Evolutionary conservation across 1,140 invertebrate genomes (phyloP), one percentile per base, ranked within the genome.

Genomic region (Dufourea novaeangliae): DNA sequence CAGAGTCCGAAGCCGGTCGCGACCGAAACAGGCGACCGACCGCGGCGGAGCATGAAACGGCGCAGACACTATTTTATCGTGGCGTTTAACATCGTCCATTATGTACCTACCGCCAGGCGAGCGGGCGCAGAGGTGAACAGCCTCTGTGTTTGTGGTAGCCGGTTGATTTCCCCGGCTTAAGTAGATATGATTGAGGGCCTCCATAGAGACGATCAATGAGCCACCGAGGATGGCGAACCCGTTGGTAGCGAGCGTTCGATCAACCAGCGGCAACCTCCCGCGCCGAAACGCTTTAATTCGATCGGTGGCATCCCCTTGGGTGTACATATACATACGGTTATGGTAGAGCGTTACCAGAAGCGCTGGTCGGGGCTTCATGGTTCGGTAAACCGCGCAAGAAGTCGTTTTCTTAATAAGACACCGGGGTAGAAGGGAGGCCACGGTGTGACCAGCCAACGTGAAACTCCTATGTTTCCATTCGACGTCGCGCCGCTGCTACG

Each of bases 151-250:
- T 83, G 82, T 79, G 71, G 77, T 84, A 84, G 81, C 84, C 75
- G 87, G 50, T 82, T 84, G 79, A 83, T 88, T 80, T 80, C 37
- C 44, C 77, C 46, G 46, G 77, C 80, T 85, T 84, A 86, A 89
- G 84, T 83, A 84, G 82, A 83, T 87, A 88, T 88, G 88, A 89
- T 89, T 89, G 83, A 88, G 85, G 85, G 78, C 83, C 87, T 82
- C 61, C 77, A 74, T 84, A 79, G 80, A 82, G 82, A 82, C 77
- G 84, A 86, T 88, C 86, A 86, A 88, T 88, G 84, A 79, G 68
- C 86, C 84, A 84, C 82, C 74, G 85, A 85, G 86, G 82, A 82
- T 78, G 82, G 76, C 46, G 44, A 44, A 69, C 46, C 62, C 41
- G 70, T 20, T 80, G 74, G 50, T 70, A 68, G 79, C 62, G 63